Conservation (phyloP, 2,113 vertebrate species). For the Ceuthmochares aereus region DNA sequence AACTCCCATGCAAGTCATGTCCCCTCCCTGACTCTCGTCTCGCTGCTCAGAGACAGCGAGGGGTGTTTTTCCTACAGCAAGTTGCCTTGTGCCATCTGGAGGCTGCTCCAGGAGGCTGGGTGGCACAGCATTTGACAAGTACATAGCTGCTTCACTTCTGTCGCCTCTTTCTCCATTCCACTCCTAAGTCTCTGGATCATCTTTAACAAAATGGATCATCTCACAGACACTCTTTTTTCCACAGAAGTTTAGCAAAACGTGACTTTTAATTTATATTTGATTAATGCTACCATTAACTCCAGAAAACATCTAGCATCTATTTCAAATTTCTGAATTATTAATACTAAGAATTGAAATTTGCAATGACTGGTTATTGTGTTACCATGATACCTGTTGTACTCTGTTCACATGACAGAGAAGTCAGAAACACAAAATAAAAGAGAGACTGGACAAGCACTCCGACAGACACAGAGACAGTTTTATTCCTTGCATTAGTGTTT, state of each 20-base stretch:
- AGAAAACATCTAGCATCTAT: background rate
- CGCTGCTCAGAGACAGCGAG: background rate
- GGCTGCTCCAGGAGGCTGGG: background rate
- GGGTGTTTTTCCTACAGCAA: background rate
- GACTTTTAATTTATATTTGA: background rate
- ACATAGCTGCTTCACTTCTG: background rate
- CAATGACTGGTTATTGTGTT: background rate
- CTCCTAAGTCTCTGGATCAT: background rate
- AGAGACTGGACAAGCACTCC: background rate
- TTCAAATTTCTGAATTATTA: background rate
- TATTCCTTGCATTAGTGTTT: no score
- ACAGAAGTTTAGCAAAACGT: background rate
- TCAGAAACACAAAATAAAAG: background rate
- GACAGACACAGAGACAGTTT: background rate
- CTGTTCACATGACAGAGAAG: background rate
- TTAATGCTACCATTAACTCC: background rate
- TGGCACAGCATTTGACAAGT: background rate
- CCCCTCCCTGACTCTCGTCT: background rate
- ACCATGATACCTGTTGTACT: background rate
- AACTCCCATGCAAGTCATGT: background rate
- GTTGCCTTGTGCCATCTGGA: background rate
- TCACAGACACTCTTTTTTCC: background rate
- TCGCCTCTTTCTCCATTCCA: background rate
- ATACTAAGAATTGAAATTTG: background rate
- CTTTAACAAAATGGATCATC: background rate